phyloP scores from a whole-genome alignment of 2,113 vertebrate genomes.

The Gorsachius goisagi region DNA sequence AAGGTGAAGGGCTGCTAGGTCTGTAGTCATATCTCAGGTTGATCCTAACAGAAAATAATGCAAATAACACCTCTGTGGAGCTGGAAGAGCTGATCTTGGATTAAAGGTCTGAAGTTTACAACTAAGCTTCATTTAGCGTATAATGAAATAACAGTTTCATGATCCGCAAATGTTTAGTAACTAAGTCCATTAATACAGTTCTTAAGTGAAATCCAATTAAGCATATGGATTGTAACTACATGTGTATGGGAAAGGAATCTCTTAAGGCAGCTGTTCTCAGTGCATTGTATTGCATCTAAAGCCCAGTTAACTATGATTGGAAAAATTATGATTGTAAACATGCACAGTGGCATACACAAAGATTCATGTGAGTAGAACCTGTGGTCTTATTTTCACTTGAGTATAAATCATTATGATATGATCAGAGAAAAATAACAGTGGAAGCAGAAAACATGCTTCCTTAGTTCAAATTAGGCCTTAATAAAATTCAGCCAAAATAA shows the following conservation, averaged over 20 bases:
- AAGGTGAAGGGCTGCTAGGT: neutral
- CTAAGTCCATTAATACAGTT: constrained; percentile 8
- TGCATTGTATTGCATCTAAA: neutral
- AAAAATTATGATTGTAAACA: neutral
- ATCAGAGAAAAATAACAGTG: neutral
- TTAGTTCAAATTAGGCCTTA: neutral
- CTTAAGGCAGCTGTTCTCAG: neutral
- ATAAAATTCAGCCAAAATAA: neutral
- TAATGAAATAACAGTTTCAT: neutral
- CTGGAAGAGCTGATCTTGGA: constrained; percentile 39
- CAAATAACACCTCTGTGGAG: constrained; percentile 26
- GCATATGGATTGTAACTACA: neutral
- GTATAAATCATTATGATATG: neutral
- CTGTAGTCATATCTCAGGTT: neutral
- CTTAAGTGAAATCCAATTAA: constrained; percentile 16
- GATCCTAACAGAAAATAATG: constrained; percentile 34
- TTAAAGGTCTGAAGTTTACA: constrained; percentile 53
- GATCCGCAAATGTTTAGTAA: neutral
- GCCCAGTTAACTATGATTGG: neutral
- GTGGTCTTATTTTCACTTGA: neutral
- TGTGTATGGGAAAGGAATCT: neutral
- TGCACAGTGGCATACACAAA: neutral
- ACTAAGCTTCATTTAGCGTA: constrained; percentile 49
- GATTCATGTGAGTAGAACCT: neutral
- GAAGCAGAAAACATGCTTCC: neutral